Evolutionary conservation across 2,888 invertebrate species (phyloP).

Genomic region (Plagodis dolabraria): DNA sequence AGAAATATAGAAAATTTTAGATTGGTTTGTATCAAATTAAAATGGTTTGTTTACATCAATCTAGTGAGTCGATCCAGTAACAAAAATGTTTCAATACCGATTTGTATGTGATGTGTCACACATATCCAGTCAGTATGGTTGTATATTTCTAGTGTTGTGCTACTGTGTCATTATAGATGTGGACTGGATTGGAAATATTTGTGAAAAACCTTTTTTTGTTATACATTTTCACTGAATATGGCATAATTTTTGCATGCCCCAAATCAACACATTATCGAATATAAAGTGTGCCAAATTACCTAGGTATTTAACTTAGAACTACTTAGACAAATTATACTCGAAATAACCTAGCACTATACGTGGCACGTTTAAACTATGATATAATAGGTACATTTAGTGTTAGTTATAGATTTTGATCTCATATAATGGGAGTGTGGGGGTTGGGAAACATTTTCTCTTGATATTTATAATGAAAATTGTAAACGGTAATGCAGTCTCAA

Average conservation of each 20-base stretch:
- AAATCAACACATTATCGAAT: conserved; percentile 18
- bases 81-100: neutral
- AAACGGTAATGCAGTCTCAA: no score
- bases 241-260: conserved; percentile 16
- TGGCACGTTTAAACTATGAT: conserved; percentile 17
- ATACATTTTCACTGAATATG: conserved; percentile 6
- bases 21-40: neutral
- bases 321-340: conserved; percentile 22
- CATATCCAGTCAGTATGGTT: neutral
- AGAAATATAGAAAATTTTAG: no score
- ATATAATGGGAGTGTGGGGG: conserved; percentile 19
- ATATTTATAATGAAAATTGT: no score
- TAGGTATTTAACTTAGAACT: conserved; percentile 6
- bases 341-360: conserved; percentile 19
- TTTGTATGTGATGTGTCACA: conserved; percentile 10
- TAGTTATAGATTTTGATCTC: conserved; percentile 27
- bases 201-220: conserved; percentile 5
- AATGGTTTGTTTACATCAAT: conserved; percentile 11
- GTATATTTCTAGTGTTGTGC: neutral
- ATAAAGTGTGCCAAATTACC: conserved; percentile 21
- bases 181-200: conserved; percentile 10
- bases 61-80: conserved; percentile 10
- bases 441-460: conserved; percentile 1
- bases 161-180: conserved; percentile 2
- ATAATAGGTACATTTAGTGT: conserved; percentile 10